phyloP scores from a whole-genome alignment of 37 sponge, comb jelly and placozoan genomes.

The Theonella swinhoei region DNA sequence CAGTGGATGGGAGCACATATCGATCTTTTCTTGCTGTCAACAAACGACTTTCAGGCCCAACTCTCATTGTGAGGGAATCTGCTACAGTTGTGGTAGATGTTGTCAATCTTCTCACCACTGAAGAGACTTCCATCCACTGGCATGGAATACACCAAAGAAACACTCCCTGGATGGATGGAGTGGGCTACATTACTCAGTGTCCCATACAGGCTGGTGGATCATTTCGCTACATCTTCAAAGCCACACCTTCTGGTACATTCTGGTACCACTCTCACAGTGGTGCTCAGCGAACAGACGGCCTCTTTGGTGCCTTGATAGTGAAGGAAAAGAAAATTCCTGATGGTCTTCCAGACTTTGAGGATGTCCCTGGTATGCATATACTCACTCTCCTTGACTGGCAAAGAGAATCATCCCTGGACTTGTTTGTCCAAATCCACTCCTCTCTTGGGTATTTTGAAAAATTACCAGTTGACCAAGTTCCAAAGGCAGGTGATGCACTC shows the following conservation, averaged over 20 bases:
- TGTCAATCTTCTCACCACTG: conserved; percentile 45
- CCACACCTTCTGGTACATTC: conserved; percentile 59
- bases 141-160: conserved; percentile 67
- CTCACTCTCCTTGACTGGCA: conserved; percentile 72
- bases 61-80: conserved; percentile 41
- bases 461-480: conserved; percentile 10
- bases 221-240: conserved; percentile 58
- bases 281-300: conserved; percentile 73
- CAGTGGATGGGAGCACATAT: conserved; percentile 33
- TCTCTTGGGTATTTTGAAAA: conserved; percentile 14
- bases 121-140: conserved; percentile 77
- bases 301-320: conserved; percentile 71
- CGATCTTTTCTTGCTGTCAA: conserved; percentile 42
- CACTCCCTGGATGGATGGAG: conserved; percentile 80
- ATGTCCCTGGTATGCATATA: conserved; percentile 55
- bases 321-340: background rate
- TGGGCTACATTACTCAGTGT: conserved; percentile 64
- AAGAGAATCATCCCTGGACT: conserved; percentile 29
- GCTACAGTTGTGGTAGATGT: conserved; percentile 28
- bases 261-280: conserved; percentile 88
- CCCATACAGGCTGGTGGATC: conserved; percentile 31
- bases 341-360: conserved; percentile 7
- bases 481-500: conserved; percentile 1
- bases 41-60: conserved; percentile 53
- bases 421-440: conserved; percentile 13